These are phyloP conservation scores for Tromatobia lineatoria DNA, from an alignment of 2,888 invertebrate species.

Conservation along the genomic window DNA sequence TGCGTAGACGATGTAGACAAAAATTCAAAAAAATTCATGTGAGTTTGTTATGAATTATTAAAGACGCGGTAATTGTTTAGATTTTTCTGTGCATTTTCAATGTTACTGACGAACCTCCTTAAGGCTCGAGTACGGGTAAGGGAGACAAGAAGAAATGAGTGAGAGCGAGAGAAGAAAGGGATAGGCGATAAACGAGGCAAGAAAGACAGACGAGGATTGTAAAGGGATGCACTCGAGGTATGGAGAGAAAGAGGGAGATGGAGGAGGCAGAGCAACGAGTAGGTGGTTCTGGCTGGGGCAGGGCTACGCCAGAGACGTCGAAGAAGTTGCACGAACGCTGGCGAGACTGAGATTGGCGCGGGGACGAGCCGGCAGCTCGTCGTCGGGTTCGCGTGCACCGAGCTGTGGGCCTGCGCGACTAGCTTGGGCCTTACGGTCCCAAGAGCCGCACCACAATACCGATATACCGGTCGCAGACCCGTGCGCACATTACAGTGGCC, in stretches of 20 bases:
- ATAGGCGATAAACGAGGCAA: slow-evolving; percentile 54
- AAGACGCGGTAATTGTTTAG: too few relatives aligned
- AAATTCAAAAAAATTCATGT: too few relatives aligned
- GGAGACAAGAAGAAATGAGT: slow-evolving; percentile 6
- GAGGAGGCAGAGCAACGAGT: slow-evolving; percentile 32
- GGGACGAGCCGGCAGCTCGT: slow-evolving; percentile 33
- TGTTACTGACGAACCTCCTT: not conserved
- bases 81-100: too few relatives aligned
- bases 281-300: slow-evolving; percentile 30
- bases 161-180: slow-evolving; percentile 2
- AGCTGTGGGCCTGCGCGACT: slow-evolving; percentile 5
- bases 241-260: slow-evolving; percentile 18
- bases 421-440: slow-evolving; percentile 44
- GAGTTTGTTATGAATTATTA: too few relatives aligned
- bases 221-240: not conserved
- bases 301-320: slow-evolving; percentile 14
- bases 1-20: too few relatives aligned
- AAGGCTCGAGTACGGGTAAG: not conserved
- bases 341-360: slow-evolving; percentile 46
- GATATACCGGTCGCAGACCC: slow-evolving; percentile 68
- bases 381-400: slow-evolving; percentile 29
- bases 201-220: slow-evolving; percentile 13
- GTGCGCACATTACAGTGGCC: slow-evolving; percentile 52
- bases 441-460: slow-evolving; percentile 50
- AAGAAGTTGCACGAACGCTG: slow-evolving; percentile 48